Evolutionary conservation across 2,113 vertebrate species (phyloP).

Genomic region (Anser cygnoides): DNA sequence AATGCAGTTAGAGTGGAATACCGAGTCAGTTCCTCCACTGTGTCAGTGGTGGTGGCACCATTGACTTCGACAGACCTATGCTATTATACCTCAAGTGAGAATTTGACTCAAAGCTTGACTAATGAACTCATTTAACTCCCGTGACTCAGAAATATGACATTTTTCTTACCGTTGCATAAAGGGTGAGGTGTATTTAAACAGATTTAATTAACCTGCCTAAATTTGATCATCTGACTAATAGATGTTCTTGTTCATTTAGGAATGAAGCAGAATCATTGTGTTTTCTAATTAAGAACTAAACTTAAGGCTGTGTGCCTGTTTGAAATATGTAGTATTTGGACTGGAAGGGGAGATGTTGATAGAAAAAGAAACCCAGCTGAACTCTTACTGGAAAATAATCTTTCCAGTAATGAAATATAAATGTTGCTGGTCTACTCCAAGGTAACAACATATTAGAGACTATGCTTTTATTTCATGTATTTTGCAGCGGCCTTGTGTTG

Average conservation of each 20-base stretch:
- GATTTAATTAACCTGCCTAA: slow-evolving; percentile 50
- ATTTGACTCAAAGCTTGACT: slow-evolving; percentile 17
- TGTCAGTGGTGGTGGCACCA: neutral
- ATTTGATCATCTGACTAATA: slow-evolving; percentile 36
- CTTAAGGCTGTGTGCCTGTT: neutral
- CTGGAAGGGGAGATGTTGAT: neutral
- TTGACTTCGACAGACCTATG: neutral
- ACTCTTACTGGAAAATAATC: neutral
- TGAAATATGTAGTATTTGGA: neutral
- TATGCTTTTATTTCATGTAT: neutral
- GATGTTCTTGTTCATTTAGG: slow-evolving; percentile 20
- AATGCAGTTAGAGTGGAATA: neutral
- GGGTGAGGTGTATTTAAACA: neutral
- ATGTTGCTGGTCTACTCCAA: neutral
- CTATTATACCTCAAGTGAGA: neutral
- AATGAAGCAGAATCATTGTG: neutral
- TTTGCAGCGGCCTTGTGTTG: neutral
- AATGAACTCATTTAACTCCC: slow-evolving; percentile 14
- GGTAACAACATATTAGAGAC: neutral
- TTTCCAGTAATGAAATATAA: neutral
- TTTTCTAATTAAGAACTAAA: slow-evolving; percentile 46
- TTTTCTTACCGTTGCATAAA: neutral
- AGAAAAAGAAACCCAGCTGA: neutral
- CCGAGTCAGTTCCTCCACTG: neutral
- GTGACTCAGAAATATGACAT: neutral